Percentiles rank a stretch among this genome's conserved stretches.
Evolutionary conservation across 92 coral and sea anemone genomes (phyloP).

Genomic region (Chrysogorgia sp.): DNA sequence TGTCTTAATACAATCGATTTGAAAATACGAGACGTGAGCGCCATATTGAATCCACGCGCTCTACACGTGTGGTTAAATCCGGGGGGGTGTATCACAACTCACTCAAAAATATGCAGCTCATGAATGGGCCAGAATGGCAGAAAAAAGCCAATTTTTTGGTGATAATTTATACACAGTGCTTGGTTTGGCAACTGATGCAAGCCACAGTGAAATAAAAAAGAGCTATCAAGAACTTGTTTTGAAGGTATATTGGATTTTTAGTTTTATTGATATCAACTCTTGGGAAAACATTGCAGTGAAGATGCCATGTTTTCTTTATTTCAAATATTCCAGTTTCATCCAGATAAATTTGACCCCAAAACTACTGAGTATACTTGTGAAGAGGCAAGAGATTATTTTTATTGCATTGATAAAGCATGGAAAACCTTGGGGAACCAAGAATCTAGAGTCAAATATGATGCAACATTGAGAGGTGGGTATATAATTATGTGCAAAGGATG

Average conservation of each 20-base stretch:
- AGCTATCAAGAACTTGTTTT: conserved; percentile 75
- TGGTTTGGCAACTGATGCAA: conserved; percentile 70
- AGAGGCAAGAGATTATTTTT: conserved; percentile 57
- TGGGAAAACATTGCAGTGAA: background rate
- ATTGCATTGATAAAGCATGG: conserved; percentile 84
- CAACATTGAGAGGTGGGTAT: conserved; percentile 79
- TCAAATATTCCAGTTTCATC: conserved; percentile 71
- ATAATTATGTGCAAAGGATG: background rate
- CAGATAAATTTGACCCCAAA: conserved; percentile 70
- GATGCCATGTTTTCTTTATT: conserved; percentile 2
- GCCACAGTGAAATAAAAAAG: conserved; percentile 74
- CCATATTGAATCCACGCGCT: conserved; percentile 3
- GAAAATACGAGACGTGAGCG: background rate
- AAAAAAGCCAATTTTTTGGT: conserved; percentile 6
- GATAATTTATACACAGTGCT: conserved; percentile 69
- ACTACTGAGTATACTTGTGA: conserved; percentile 50
- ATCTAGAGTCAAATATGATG: conserved; percentile 69
- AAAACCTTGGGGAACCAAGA: conserved; percentile 68
- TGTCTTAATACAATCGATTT: background rate
- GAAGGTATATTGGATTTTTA: conserved; percentile 67
- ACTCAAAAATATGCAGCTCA: too few relatives aligned
- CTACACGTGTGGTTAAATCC: background rate
- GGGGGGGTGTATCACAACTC: too few relatives aligned
- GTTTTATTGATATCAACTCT: too few relatives aligned
- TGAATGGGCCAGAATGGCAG: too few relatives aligned